Conservation (phyloP, 2,888 invertebrate species). For the Geotrupes spiniger region DNA sequence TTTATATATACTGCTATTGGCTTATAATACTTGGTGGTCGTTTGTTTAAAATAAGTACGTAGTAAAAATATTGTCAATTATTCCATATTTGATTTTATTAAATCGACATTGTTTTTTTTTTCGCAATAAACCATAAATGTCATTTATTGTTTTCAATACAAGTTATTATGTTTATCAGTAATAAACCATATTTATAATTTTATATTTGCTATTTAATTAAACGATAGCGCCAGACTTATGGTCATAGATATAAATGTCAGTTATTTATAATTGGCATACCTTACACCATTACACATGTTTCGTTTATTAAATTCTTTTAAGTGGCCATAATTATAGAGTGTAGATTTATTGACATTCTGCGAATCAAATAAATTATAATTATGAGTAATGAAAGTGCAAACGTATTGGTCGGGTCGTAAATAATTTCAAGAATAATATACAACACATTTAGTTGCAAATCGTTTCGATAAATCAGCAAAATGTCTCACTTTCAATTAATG, state of each 20-base stretch:
- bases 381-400: constrained; percentile 20
- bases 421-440: constrained; percentile 8
- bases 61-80: no score
- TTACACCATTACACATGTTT: constrained; percentile 14
- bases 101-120: no score
- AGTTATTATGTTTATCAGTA: no score
- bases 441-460: constrained; percentile 11
- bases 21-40: no score
- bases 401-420: constrained; percentile 14
- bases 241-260: constrained; percentile 14
- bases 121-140: no score
- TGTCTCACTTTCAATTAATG: constrained; percentile 25
- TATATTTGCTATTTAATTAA: no score
- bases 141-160: no score
- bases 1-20: no score
- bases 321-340: constrained; percentile 15
- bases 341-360: constrained; percentile 21
- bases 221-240: no score
- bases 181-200: no score
- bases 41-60: no score
- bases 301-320: constrained; percentile 12
- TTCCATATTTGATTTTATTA: no score
- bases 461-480: constrained; percentile 17
- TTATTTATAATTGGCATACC: constrained; percentile 16
- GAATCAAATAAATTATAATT: constrained; percentile 25